Conservation (phyloP, 2,797 vertebrate species). For the Hafferia zeledoni region DNA sequence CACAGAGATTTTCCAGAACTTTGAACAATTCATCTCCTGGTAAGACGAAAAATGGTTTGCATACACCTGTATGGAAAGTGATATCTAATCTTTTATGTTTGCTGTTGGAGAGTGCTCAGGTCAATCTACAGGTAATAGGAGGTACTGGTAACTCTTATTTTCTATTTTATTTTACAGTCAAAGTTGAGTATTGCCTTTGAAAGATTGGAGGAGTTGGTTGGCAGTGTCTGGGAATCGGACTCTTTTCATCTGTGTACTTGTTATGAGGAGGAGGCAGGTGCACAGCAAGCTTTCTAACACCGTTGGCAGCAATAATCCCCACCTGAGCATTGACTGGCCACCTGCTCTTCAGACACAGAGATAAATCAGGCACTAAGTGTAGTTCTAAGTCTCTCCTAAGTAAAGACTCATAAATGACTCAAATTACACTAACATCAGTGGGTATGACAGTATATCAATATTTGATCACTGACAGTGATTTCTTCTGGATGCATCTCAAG, state of each 20-base stretch:
- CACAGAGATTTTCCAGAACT: constrained; percentile 46
- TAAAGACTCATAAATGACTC: constrained; percentile 77
- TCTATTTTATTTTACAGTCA: constrained; percentile 58
- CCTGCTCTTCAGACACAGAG: constrained; percentile 70
- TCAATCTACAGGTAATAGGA: constrained; percentile 61
- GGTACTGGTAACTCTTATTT: constrained; percentile 56
- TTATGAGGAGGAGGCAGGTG: constrained; percentile 73
- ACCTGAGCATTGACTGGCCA: constrained; percentile 72
- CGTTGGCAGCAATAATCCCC: constrained; percentile 53
- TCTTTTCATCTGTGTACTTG: constrained; percentile 59
- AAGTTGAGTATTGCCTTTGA: constrained; percentile 59
- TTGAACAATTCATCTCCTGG: constrained; percentile 51
- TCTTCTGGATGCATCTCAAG: constrained; percentile 50
- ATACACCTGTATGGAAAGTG: constrained; percentile 76
- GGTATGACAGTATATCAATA: constrained; percentile 61
- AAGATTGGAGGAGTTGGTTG: constrained; percentile 34
- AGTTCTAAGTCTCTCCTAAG: constrained; percentile 39
- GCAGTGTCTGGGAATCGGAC: constrained; percentile 57
- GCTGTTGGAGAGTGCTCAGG: constrained; percentile 44
- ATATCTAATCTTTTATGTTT: constrained; percentile 72
- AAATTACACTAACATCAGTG: constrained; percentile 35
- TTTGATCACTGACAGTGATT: constrained; percentile 42
- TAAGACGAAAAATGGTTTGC: constrained; percentile 51
- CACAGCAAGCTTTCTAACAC: constrained; percentile 59
- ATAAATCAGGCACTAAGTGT: constrained; percentile 69